Evolutionary conservation across 2,797 vertebrate genomes (phyloP).

Genomic region (Sebastes itinus): DNA sequence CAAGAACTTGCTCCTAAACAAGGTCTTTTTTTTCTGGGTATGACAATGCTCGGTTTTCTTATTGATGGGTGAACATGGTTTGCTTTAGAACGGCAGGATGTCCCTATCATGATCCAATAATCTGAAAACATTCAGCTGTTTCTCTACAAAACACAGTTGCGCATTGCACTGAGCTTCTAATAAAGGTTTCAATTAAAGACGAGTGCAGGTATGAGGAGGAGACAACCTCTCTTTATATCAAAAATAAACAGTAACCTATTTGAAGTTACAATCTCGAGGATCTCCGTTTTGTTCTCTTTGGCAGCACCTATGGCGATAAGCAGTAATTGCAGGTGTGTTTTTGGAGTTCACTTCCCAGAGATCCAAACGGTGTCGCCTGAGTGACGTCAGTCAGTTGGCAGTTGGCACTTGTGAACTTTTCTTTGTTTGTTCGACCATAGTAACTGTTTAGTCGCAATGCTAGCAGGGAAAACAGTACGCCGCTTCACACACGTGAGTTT

Average conservation of each 20-base stretch:
- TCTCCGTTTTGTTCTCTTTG: not conserved
- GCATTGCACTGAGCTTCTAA: not conserved
- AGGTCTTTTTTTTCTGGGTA: not conserved
- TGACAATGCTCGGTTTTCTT: not conserved
- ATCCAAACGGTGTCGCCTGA: not conserved
- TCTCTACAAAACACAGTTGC: not conserved
- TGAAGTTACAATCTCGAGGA: not conserved
- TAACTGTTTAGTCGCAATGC: not conserved
- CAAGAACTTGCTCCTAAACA: not conserved
- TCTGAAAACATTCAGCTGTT: not conserved
- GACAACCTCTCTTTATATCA: not conserved
- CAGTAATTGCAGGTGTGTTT: not conserved
- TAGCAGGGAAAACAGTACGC: not conserved
- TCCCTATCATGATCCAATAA: not conserved
- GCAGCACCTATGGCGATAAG: not conserved
- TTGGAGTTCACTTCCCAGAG: not conserved
- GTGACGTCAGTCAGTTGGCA: not conserved
- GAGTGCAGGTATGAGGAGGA: not conserved
- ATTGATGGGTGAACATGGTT: not conserved
- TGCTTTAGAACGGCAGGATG: not conserved
- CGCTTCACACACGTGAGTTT: not conserved
- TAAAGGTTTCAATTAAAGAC: not conserved
- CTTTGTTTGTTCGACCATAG: not conserved
- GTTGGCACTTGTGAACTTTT: accelerated
- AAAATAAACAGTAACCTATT: not conserved